A percentile compares a stretch with the other conserved stretches of the same genome.
These are phyloP conservation scores for Acrossocheilus fasciatus DNA, from an alignment of 2,797 vertebrate species.

Conservation along the genomic window DNA sequence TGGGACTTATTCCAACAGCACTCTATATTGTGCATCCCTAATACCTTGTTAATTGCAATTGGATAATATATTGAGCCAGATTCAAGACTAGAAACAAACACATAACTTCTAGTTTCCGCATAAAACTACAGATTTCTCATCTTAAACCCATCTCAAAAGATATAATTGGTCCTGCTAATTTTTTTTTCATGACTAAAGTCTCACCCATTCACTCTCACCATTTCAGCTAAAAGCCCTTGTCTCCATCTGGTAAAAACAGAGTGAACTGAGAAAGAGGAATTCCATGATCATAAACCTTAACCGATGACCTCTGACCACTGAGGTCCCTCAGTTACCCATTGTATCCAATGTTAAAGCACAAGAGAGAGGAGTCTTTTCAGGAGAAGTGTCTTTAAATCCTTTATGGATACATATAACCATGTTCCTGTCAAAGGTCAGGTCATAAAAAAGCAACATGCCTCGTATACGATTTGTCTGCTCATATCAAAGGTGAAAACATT, in stretches of 20 bases:
- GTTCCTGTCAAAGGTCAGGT: slow-evolving; percentile 48
- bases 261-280: slow-evolving; percentile 6
- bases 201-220: background rate
- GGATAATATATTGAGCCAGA: background rate
- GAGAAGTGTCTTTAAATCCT: slow-evolving; percentile 23
- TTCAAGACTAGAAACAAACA: background rate
- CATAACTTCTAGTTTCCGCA: background rate
- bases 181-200: background rate
- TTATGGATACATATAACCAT: slow-evolving; percentile 48
- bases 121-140: background rate
- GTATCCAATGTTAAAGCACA: background rate
- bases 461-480: slow-evolving; percentile 23
- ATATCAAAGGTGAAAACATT: background rate
- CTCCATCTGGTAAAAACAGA: slow-evolving; percentile 3
- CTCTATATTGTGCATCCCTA: background rate
- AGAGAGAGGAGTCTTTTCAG: background rate
- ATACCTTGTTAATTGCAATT: background rate
- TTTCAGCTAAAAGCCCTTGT: background rate
- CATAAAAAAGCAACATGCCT: slow-evolving; percentile 17
- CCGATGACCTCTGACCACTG: slow-evolving; percentile 21
- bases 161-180: background rate
- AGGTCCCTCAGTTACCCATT: slow-evolving; percentile 16
- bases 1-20: background rate
- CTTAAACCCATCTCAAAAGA: background rate
- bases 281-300: slow-evolving; percentile 7